Base-by-base conservation (phyloP, 2,888 invertebrate genomes). In the Pyrrhia umbra region DNA sequence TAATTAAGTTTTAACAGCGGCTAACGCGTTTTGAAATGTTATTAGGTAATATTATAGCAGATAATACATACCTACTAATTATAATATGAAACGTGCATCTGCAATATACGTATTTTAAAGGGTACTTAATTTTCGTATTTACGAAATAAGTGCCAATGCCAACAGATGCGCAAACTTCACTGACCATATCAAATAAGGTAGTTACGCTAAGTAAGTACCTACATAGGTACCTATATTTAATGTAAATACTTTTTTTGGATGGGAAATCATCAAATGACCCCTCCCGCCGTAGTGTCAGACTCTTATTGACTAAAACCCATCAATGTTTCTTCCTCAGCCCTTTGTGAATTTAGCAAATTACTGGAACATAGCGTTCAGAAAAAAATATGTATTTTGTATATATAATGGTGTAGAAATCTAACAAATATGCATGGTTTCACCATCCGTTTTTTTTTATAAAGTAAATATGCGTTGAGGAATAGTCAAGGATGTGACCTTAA, bases 11-110 rank as follows among this genome's bases (percentile, higher is more conserved):
- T 76, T 60, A 57, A 60, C 64, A 64, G 15, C 20, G 23, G 40
- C 34, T 57, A 21, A 55, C 46, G 30, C 8, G 45, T 57, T 73
- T 66, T 54, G 59, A 40, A 75, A 64, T 20, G 10, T 55, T 47
- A 57, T 63, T 72, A 27, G 10, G 55, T 25, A 61, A 77, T 42
- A 16, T 65, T 50, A 37, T 20, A 43, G 58, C 16, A 47, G 34
- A 62, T 75, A 57, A 69, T 57, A 61, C 42, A 73, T 63, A 54
- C n/a, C n/a, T n/a, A n/a, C 52, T 76, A 64, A 76, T 76, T 69
- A 64, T 34, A 56, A 51, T 55, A 45, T 30, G 49, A 60, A 70
- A 73, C n/a, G 60, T 54, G 42, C 16, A 8, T 58, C n/a, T 54
- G 59, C 45, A 46, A 56, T 55, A 45, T 34, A 49, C 15, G 46